These are phyloP conservation scores for Liopterus haemorrhoidalis DNA, from an alignment of 2,888 invertebrate species.

Conservation along the genomic window DNA sequence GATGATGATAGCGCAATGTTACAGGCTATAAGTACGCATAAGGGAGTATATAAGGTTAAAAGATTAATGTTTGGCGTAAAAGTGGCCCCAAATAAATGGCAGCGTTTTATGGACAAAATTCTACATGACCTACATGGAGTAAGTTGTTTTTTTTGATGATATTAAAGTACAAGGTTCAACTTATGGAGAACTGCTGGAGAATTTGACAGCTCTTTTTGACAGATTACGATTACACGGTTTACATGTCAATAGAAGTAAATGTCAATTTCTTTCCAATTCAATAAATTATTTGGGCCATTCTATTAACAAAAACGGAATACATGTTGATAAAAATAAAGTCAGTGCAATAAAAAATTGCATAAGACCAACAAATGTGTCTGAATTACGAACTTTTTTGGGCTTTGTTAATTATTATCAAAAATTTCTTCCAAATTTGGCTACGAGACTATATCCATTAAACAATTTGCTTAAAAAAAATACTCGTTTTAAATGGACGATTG, in stretches of 20 bases:
- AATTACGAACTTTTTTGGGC: conserved; percentile 22
- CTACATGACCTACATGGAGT: conserved; percentile 32
- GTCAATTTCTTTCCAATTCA: conserved; percentile 27
- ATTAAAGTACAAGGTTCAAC: conserved; percentile 31
- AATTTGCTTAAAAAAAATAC: conserved; percentile 18
- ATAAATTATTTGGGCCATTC: conserved; percentile 28
- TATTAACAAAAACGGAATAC: conserved; percentile 17
- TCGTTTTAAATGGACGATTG: conserved; percentile 22
- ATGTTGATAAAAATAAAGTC: conserved; percentile 16
- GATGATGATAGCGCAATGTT: conserved; percentile 25
- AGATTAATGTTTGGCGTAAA: conserved; percentile 36
- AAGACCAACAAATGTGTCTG: conserved; percentile 10
- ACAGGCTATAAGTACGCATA: conserved; percentile 32
- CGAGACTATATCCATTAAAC: conserved; percentile 28
- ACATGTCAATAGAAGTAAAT: conserved; percentile 25
- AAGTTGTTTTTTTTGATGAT: conserved; percentile 38
- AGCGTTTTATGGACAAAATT: conserved; percentile 37
- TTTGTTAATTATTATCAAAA: conserved; percentile 33
- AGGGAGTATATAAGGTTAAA: conserved; percentile 35
- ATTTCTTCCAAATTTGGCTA: conserved; percentile 32
- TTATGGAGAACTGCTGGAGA: conserved; percentile 17
- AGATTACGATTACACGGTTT: conserved; percentile 10
- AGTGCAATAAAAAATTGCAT: conserved; percentile 7
- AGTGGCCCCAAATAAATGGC: conserved; percentile 34
- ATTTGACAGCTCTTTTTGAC: conserved; percentile 11